Conservation (phyloP, 2,888 invertebrate genomes). For the Zygogramma bicolorata region DNA sequence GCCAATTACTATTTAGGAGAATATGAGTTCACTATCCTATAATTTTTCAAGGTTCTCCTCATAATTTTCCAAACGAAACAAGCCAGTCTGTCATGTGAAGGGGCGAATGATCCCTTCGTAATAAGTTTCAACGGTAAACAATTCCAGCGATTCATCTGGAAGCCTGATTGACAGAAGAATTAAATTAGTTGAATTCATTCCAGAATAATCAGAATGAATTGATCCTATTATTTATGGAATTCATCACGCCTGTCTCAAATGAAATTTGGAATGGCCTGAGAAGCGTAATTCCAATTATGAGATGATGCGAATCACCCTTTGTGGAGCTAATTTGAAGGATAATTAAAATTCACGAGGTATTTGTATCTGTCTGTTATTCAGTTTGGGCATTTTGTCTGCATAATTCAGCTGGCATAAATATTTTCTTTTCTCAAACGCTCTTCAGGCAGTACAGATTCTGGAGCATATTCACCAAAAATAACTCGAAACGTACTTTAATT, state of each 20-base stretch:
- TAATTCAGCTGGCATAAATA: neutral
- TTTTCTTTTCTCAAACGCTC: no score
- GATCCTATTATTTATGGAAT: neutral
- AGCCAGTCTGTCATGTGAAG: no score
- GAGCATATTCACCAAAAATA: no score
- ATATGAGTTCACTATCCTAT: no score
- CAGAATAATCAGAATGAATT: neutral
- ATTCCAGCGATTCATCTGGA: neutral
- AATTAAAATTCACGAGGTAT: neutral
- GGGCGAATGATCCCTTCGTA: no score
- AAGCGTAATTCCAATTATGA: slow-evolving; percentile 31
- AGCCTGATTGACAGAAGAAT: neutral
- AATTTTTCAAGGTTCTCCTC: no score
- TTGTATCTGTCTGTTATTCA: neutral
- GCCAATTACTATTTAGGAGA: no score
- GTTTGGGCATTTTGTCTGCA: neutral
- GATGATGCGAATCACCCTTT: slow-evolving; percentile 28
- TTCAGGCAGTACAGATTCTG: no score
- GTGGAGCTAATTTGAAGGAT: neutral
- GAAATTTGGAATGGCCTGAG: slow-evolving; percentile 14
- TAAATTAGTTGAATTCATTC: neutral
- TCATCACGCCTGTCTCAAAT: neutral
- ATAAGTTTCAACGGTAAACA: no score
- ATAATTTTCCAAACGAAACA: no score
- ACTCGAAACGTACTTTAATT: no score